Conservation (phyloP, 2,797 vertebrate genomes). For the Schizopygopsis malacanthus region DNA sequence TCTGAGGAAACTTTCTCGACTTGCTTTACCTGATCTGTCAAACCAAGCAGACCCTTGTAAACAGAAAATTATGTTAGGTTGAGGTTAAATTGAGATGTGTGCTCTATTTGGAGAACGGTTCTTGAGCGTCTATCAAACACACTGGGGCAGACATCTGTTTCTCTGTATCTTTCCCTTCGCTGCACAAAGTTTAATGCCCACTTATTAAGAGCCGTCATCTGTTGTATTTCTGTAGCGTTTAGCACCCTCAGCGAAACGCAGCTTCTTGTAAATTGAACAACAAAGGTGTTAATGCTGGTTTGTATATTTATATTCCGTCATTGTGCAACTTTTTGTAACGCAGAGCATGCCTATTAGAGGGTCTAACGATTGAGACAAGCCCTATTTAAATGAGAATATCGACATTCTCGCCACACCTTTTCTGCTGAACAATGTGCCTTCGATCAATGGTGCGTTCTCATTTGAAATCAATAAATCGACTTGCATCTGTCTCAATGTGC, state of each 20-base stretch:
- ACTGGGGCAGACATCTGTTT: conserved; percentile 25
- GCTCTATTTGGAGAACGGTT: conserved; percentile 4
- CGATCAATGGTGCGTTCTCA: conserved; percentile 40
- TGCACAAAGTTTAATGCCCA: conserved; percentile 10
- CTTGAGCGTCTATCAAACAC: conserved; percentile 1
- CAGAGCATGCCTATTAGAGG: conserved; percentile 76
- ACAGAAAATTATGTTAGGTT: background rate
- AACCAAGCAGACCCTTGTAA: background rate
- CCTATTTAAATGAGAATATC: conserved; percentile 77
- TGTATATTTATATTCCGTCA: conserved; percentile 69
- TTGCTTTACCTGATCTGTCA: background rate
- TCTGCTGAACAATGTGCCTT: conserved; percentile 60
- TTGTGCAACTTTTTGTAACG: conserved; percentile 70
- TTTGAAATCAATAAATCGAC: conserved; percentile 65
- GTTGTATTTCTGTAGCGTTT: conserved; percentile 47
- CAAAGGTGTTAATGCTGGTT: conserved; percentile 75
- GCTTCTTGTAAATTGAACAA: conserved; percentile 65
- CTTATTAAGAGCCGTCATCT: conserved; percentile 42
- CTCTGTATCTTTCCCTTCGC: conserved; percentile 12
- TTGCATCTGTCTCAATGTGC: conserved; percentile 57
- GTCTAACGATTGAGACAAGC: conserved; percentile 75
- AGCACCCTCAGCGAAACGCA: conserved; percentile 32
- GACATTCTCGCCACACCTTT: conserved; percentile 64
- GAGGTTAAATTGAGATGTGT: conserved; percentile 26
- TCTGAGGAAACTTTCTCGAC: background rate